These are phyloP conservation scores for Drosophila orena DNA, from an alignment of 1,140 invertebrate species.

Conservation along the genomic window DNA sequence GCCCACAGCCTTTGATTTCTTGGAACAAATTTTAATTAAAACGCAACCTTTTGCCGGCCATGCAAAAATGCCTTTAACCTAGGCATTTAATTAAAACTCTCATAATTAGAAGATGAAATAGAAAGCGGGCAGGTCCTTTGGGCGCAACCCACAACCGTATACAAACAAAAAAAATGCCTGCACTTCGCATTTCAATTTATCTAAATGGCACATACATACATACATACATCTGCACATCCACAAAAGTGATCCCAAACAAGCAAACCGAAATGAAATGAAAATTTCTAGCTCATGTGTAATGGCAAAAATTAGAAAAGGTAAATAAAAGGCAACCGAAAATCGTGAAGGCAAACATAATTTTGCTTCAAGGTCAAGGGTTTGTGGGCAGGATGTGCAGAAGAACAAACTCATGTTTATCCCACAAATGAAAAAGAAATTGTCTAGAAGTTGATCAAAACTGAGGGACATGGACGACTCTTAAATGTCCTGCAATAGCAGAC, in stretches of 20 bases:
- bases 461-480: background rate
- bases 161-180: conserved; percentile 16
- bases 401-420: conserved; percentile 47
- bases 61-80: conserved; percentile 45
- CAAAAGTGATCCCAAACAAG: conserved; percentile 35
- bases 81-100: conserved; percentile 67
- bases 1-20: conserved; percentile 28
- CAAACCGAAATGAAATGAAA: conserved; percentile 49
- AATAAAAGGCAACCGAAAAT: conserved; percentile 39
- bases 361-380: conserved; percentile 38
- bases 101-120: conserved; percentile 67
- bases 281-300: conserved; percentile 40
- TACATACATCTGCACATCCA: conserved; percentile 51
- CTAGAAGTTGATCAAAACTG: conserved; percentile 2
- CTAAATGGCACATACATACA: conserved; percentile 58
- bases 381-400: conserved; percentile 3
- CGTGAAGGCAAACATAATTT: conserved; percentile 60
- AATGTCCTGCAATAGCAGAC: conserved; percentile 12
- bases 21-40: conserved; percentile 66
- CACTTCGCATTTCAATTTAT: conserved; percentile 66
- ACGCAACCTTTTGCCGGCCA: conserved; percentile 31
- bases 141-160: conserved; percentile 13
- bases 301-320: conserved; percentile 14
- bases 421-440: conserved; percentile 50
- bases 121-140: conserved; percentile 28